Percentiles rank a stretch among this genome's conserved stretches.
Evolutionary conservation across 2,113 vertebrate species (phyloP).

Genomic region (Rhinichthys klamathensis): DNA sequence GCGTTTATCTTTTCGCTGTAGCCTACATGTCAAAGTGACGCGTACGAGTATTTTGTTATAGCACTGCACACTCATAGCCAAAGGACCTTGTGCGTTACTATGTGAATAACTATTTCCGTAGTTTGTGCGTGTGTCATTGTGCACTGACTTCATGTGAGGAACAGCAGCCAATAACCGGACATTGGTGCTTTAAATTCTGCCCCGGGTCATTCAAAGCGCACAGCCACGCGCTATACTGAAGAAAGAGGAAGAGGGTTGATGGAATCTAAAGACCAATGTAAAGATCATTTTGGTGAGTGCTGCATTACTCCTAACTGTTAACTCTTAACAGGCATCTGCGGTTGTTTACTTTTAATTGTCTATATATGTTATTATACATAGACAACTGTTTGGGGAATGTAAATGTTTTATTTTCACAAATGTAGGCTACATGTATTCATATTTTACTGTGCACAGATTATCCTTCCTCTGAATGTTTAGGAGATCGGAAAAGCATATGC

Average conservation of each 20-base stretch:
- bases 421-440: background rate
- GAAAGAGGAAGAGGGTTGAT: conserved; percentile 65
- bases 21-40: background rate
- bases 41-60: background rate
- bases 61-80: background rate
- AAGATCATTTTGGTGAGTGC: conserved; percentile 53
- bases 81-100: conserved; percentile 10
- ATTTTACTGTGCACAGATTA: background rate
- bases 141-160: conserved; percentile 59
- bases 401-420: background rate
- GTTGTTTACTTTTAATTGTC: background rate
- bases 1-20: background rate
- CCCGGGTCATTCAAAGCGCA: conserved; percentile 66
- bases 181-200: conserved; percentile 65
- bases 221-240: conserved; percentile 63
- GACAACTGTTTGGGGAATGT: background rate
- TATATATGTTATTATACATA: background rate
- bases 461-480: background rate
- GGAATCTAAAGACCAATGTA: conserved; percentile 62
- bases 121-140: conserved; percentile 35
- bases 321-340: conserved; percentile 25
- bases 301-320: conserved; percentile 38
- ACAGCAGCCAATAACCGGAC: conserved; percentile 62
- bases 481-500: background rate
- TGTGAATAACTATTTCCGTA: conserved; percentile 43